phyloP scores from a whole-genome alignment of 2,888 invertebrate species.

The Calephelis perditalis region DNA sequence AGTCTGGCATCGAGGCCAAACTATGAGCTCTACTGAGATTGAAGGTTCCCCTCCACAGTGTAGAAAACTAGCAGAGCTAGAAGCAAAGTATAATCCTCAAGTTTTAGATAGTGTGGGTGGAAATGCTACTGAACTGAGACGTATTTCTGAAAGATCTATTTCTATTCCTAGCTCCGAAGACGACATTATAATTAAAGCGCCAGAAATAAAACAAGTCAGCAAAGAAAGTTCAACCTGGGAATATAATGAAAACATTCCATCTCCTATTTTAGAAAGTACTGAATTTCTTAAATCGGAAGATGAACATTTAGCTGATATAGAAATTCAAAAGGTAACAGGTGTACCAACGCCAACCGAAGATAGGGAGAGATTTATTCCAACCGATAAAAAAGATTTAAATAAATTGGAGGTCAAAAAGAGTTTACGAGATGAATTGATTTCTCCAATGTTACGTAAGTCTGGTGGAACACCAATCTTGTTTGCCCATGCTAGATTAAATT shows the following conservation, averaged over 20 bases:
- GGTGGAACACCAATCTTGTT: constrained; percentile 88
- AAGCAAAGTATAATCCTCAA: constrained; percentile 81
- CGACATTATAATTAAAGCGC: constrained; percentile 79
- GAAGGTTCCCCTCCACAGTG: constrained; percentile 87
- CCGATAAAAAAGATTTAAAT: constrained; percentile 45
- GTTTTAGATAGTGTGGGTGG: constrained; percentile 80
- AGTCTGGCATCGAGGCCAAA: constrained; percentile 83
- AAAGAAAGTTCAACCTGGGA: constrained; percentile 79
- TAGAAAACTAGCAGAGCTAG: constrained; percentile 80
- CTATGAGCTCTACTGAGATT: constrained; percentile 88
- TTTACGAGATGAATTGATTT: constrained; percentile 82
- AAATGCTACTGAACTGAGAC: constrained; percentile 81
- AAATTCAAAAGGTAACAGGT: constrained; percentile 77
- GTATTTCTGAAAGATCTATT: constrained; percentile 86
- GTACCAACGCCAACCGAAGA: constrained; percentile 51
- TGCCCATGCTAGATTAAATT: constrained; percentile 87
- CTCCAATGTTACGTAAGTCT: constrained; percentile 83
- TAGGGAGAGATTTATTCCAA: constrained; percentile 43
- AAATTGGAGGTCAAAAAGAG: constrained; percentile 67
- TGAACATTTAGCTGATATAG: constrained; percentile 74
- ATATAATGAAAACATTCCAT: constrained; percentile 81
- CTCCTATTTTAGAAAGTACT: constrained; percentile 79
- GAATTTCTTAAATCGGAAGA: constrained; percentile 80
- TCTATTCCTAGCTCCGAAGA: constrained; percentile 88
- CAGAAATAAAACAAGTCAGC: constrained; percentile 68